Conservation (phyloP, 2,888 invertebrate genomes). For the Atherix ibis region DNA sequence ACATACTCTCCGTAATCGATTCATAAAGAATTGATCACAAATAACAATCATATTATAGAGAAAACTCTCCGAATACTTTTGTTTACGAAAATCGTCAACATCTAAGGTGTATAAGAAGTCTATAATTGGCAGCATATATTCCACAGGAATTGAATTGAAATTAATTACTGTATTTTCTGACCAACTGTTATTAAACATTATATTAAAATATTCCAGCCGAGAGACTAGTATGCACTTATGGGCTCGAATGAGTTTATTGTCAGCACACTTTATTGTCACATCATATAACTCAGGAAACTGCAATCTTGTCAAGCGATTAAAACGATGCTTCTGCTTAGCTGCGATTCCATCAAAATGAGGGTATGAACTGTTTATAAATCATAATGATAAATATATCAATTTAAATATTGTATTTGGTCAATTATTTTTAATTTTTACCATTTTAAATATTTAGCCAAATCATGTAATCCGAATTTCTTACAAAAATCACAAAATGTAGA, state of each 20-base stretch:
- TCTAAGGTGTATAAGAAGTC: constrained; percentile 63
- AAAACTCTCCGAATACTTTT: constrained; percentile 51
- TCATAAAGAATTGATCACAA: constrained; percentile 66
- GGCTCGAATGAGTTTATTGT: constrained; percentile 39
- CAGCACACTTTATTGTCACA: constrained; percentile 41
- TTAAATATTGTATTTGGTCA: neutral
- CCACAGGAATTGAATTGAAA: constrained; percentile 23
- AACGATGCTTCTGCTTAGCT: constrained; percentile 19
- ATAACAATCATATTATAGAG: constrained; percentile 56
- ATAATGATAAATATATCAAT: too few species aligned
- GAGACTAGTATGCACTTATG: constrained; percentile 72
- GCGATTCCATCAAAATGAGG: constrained; percentile 12
- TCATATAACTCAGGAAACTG: constrained; percentile 41
- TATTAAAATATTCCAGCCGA: constrained; percentile 69
- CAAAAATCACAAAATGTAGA: constrained; percentile 20
- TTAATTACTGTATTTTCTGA: constrained; percentile 23
- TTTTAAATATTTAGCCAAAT: constrained; percentile 21
- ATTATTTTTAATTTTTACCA: constrained; percentile 13
- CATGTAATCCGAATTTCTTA: constrained; percentile 22
- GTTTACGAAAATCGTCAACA: constrained; percentile 39
- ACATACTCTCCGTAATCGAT: constrained; percentile 53
- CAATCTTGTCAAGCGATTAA: constrained; percentile 34
- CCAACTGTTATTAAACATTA: constrained; percentile 71
- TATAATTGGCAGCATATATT: constrained; percentile 45
- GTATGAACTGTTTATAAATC: too few species aligned